Conservation (phyloP, 2,888 invertebrate species). For the Drosophila cognata region DNA sequence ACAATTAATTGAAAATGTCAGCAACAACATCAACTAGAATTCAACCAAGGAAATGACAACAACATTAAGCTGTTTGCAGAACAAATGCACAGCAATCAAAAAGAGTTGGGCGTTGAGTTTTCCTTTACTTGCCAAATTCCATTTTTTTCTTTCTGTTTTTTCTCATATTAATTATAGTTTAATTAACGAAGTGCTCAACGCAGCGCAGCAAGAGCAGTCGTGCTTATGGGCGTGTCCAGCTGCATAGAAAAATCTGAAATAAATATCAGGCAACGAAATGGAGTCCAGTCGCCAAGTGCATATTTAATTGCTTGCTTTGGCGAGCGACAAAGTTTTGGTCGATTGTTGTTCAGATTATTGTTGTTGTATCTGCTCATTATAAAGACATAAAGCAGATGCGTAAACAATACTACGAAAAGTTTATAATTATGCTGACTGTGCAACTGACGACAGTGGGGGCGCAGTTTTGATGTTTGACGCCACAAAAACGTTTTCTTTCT, state of each 20-base stretch:
- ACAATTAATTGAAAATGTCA: slow-evolving; percentile 66
- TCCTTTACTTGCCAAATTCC: slow-evolving; percentile 7
- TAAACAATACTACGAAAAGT: slow-evolving; percentile 66
- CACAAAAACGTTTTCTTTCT: slow-evolving; percentile 19
- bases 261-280: background rate
- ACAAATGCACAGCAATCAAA: slow-evolving; percentile 60
- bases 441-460: slow-evolving; percentile 11
- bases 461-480: slow-evolving; percentile 55
- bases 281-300: slow-evolving; percentile 57
- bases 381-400: slow-evolving; percentile 60
- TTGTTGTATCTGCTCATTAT: slow-evolving; percentile 43
- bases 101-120: slow-evolving; percentile 23
- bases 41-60: slow-evolving; percentile 42
- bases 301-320: slow-evolving; percentile 67
- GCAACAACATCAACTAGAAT: slow-evolving; percentile 8
- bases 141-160: slow-evolving; percentile 9
- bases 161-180: slow-evolving; percentile 72
- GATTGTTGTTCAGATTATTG: slow-evolving; percentile 7
- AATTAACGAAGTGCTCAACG: slow-evolving; percentile 71
- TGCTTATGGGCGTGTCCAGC: slow-evolving; percentile 68
- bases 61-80: slow-evolving; percentile 43
- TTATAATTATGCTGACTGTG: slow-evolving; percentile 83
- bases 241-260: slow-evolving; percentile 19
- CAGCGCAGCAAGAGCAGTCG: slow-evolving; percentile 55
- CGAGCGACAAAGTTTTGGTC: slow-evolving; percentile 50